Evolutionary conservation across 2,888 invertebrate species (phyloP), one percentile per base, ranked within the genome.

Genomic region (Aspidapion aeneum): DNA sequence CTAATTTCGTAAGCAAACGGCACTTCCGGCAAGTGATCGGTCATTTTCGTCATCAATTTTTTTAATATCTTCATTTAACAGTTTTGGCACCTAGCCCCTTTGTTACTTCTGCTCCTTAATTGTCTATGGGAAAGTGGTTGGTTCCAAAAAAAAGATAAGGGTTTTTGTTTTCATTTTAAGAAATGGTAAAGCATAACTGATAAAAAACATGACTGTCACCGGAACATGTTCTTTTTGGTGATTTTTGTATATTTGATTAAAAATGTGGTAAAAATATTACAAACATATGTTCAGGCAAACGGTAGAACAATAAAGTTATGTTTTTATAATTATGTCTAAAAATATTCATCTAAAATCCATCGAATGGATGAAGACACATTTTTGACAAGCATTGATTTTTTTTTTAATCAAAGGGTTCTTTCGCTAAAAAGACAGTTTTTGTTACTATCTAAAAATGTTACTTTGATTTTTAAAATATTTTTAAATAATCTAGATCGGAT

Each of bases 241-340:
- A 35, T 35, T 35, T 35, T 35, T 35, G 35, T 35, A 35, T 35
- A 35, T 35, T 12, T 35, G 35, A 35, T 35, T 35, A 35, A 35
- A 35, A 35, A 35, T 35, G 12, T 7, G 35, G 35, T 35, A 35
- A 35, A 35, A 35, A 35, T 35, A 50, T 17, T 21, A 64, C 50
- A 63, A 65, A 59, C 1, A 57, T 60, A 57, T 61, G 58, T 55
- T 9, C 60, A 59, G 17, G 18, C n/a, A 51, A 48, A 52, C 16
- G 12, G 3, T 12, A 35, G 35, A 7, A 12, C 35, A 12, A 7
- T 7, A 7, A 35, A 12, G 35, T 35, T 35, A 35, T 35, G 35
- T 35, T 35, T 35, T 35, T 12, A 3, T 35, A 35, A 35, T 3
- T 7, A 35, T 35, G 35, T 35, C 35, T 7, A 35, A 35, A 35